Conservation (phyloP, 2,113 vertebrate species). For the Falco punctatus region DNA sequence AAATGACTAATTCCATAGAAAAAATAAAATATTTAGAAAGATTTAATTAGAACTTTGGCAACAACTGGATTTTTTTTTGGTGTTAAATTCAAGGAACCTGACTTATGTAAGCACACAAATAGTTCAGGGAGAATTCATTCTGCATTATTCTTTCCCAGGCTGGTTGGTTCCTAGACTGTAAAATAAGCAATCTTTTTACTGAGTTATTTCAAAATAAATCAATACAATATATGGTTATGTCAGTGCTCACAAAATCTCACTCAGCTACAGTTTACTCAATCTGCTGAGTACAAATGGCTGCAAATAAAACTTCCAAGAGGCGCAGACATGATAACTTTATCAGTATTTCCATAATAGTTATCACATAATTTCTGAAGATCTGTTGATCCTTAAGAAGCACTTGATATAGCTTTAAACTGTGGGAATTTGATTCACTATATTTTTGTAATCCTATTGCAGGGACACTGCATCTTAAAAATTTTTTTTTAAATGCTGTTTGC, state of each 20-base stretch:
- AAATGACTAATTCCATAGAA: background rate
- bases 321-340: background rate
- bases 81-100: background rate
- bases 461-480: background rate
- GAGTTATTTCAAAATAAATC: slow-evolving; percentile 13
- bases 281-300: background rate
- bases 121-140: background rate
- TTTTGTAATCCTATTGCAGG: background rate
- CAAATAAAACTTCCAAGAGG: background rate
- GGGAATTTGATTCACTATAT: background rate
- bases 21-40: background rate
- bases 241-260: background rate
- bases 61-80: background rate
- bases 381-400: background rate
- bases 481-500: background rate
- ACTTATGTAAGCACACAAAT: background rate
- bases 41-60: background rate
- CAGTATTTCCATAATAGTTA: background rate
- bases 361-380: background rate
- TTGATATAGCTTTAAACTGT: background rate
- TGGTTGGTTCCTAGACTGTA: background rate
- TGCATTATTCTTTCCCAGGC: background rate
- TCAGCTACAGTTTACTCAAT: background rate
- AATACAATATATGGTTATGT: background rate
- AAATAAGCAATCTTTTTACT: background rate